Evolutionary conservation across 2,888 invertebrate species (phyloP), one percentile per base, ranked within the genome.

Genomic region (Trichacis sp.): DNA sequence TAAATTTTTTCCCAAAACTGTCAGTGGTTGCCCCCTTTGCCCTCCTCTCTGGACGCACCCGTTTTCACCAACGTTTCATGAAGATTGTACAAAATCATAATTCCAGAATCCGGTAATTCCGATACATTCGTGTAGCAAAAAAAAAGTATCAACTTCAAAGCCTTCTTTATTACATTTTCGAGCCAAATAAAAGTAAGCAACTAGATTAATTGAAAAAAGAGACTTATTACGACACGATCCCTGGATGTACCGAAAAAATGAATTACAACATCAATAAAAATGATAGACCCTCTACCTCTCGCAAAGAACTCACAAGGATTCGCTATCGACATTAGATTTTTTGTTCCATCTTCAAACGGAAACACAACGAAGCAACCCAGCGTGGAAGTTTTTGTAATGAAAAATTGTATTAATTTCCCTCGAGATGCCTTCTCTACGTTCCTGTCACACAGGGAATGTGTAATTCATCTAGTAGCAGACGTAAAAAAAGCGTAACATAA

Each of bases 331-430:
- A 42, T 42, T 52, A 40, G 18, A 42, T 18, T 24, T 19, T 42
- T 29, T 29, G 33, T 52, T 29, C 14, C 42, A 29, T 52, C 42
- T 42, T 30, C 52, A 43, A 30, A 15, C 29, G 11, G 17, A 8
- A 38, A 42, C 52, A 48, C 45, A 15, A 24, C 40, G 54, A n/a
- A 46, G 61, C 42, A 50, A 46, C 45, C 45, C 24, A 17, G 33
- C 49, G 20, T 24, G n/a, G 30, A 40, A 14, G 17, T 51, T 30
- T 47, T 58, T 29, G 48, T 29, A 50, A 61, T 66, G 65, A 70
- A 69, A 70, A 71, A 63, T 68, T 42, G 55, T 45, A 45, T 49
- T 69, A 66, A 72, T 72, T 73, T 73, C 71, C 70, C 71, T 51
- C 40, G 71, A 69, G 73, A 38, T 52, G 60, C 50, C n/a, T 14